Conservation (phyloP, 2,113 vertebrate species). For the western clawed frog (Xenopus tropicalis) region DNA sequence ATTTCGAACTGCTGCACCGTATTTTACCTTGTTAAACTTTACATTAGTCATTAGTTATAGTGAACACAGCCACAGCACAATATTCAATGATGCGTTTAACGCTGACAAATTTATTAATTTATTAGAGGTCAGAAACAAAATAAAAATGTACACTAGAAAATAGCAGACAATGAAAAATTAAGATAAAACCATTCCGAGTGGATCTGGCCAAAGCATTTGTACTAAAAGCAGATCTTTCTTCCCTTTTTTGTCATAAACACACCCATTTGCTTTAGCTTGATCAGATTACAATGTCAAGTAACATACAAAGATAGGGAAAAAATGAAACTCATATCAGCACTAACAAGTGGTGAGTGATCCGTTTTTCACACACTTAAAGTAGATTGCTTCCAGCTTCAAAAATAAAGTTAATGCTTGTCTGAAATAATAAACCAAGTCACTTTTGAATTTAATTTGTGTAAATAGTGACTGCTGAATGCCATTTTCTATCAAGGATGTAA, state of each 20-base stretch:
- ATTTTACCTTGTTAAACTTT: too few species aligned
- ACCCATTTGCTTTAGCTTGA: slow-evolving; percentile 4
- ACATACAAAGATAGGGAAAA: background rate
- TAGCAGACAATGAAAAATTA: slow-evolving; percentile 8
- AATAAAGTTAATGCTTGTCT: background rate
- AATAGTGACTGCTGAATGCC: background rate
- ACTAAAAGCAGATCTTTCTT: slow-evolving; percentile 2
- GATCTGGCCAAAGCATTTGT: background rate
- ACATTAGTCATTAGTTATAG: background rate
- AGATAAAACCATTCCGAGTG: background rate
- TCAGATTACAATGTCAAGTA: background rate
- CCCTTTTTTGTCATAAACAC: background rate
- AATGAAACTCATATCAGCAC: too few species aligned
- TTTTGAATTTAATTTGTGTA: background rate
- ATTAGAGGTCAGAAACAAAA: slow-evolving; percentile 32
- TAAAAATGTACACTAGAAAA: slow-evolving; percentile 28
- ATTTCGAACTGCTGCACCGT: too few species aligned
- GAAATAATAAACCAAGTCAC: background rate
- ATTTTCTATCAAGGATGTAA: background rate
- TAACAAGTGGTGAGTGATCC: background rate
- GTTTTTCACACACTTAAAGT: background rate
- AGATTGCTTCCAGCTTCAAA: background rate
- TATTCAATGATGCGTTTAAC: background rate
- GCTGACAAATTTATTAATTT: slow-evolving; percentile 38
- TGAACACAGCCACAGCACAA: too few species aligned